phyloP scores from a whole-genome alignment of 2,888 invertebrate species.

The Phanerotoma sp. region DNA sequence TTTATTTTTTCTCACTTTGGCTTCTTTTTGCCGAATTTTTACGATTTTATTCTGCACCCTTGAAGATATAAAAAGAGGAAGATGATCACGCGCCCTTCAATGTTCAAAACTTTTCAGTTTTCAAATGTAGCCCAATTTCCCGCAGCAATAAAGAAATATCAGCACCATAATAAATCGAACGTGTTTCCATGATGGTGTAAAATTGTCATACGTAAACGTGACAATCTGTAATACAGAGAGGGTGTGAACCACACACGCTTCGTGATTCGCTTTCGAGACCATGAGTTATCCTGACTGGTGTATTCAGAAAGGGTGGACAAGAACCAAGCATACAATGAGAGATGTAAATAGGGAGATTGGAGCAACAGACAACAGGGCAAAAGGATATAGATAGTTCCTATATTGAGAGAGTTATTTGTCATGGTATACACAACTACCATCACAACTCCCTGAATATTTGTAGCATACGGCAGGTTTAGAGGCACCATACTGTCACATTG shows the following conservation, averaged over 20 bases:
- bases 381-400: constrained; percentile 31
- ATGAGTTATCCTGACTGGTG: background rate
- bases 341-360: constrained; percentile 28
- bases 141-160: background rate
- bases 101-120: constrained; percentile 19
- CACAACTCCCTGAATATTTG: too few species aligned
- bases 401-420: constrained; percentile 56
- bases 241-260: background rate
- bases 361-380: constrained; percentile 30
- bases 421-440: too few species aligned
- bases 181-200: constrained; percentile 15
- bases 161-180: constrained; percentile 17
- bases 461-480: too few species aligned
- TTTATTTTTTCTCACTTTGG: constrained; percentile 35
- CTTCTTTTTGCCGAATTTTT: constrained; percentile 26
- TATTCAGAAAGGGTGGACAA: background rate
- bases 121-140: background rate
- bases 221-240: background rate
- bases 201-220: constrained; percentile 6
- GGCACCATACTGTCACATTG: too few species aligned
- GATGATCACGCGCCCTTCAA: constrained; percentile 6
- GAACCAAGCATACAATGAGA: too few species aligned
- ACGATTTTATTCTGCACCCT: constrained; percentile 30
- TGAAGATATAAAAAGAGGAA: constrained; percentile 28
- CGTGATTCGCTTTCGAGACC: too few species aligned